Conservation (phyloP, 2,113 vertebrate species). For the Oncorhynchus masou region DNA sequence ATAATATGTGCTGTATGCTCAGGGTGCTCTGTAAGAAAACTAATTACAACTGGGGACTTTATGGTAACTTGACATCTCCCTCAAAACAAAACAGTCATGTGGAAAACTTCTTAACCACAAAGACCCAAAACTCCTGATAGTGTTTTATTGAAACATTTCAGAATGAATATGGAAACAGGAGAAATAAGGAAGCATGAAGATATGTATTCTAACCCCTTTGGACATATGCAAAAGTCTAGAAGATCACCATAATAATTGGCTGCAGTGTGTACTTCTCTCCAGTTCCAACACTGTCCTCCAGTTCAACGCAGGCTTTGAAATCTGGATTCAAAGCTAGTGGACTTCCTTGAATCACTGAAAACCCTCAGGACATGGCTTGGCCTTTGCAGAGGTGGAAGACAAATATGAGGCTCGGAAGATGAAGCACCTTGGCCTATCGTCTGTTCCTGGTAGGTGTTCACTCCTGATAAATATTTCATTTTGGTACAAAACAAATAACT, state of each 20-base stretch:
- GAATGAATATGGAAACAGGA: slow-evolving; percentile 52
- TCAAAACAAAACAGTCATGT: slow-evolving; percentile 55
- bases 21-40: slow-evolving; percentile 61
- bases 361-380: slow-evolving; percentile 91
- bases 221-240: slow-evolving; percentile 48
- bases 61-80: slow-evolving; percentile 58
- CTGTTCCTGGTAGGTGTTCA: slow-evolving; percentile 89
- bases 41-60: slow-evolving; percentile 55
- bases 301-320: slow-evolving; percentile 92
- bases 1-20: slow-evolving; percentile 67
- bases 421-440: slow-evolving; percentile 89
- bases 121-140: slow-evolving; percentile 33
- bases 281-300: slow-evolving; percentile 37
- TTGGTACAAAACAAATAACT: slow-evolving; percentile 98
- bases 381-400: slow-evolving; percentile 96
- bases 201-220: slow-evolving; percentile 52
- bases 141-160: slow-evolving; percentile 52
- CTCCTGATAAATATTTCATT: slow-evolving; percentile 97
- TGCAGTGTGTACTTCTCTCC: slow-evolving; percentile 60
- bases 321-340: slow-evolving; percentile 95
- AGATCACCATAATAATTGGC: slow-evolving; percentile 71
- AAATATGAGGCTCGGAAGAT: slow-evolving; percentile 94
- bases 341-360: slow-evolving; percentile 95
- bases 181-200: slow-evolving; percentile 58
- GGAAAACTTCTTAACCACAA: slow-evolving; percentile 64